Evolutionary conservation across 1,140 invertebrate species (phyloP), one percentile per base, ranked within the genome.

Genomic region (Chironomus striatipennis): DNA sequence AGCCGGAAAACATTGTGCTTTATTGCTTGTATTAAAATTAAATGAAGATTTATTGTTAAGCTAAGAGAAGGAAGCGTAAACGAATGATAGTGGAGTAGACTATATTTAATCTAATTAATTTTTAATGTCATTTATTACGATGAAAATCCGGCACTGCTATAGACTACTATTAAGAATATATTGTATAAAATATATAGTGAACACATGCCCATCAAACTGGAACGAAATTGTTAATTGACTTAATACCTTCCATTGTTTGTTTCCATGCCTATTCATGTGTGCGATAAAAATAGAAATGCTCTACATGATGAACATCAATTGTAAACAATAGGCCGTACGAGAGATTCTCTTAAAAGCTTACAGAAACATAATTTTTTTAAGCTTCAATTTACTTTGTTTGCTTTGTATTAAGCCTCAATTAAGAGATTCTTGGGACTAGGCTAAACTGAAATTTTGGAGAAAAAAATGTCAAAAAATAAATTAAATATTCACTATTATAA

Each of bases 21-120:
- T 57, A 57, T 57, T 57, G 47, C 47, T 57, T 57, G n/a, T n/a
- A 57, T 57, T 57, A 57, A n/a, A n/a, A 57, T n/a, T 57, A 57
- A 57, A 57, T 57, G 47, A 57, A 57, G 47, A 57, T 57, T 57
- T 57, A 57, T 57, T 57, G 47, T 57, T n/a, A 57, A n/a, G 47
- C 12, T n/a, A 57, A 57, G 12, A 10, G 15, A 47, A 47, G 43
- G 12, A 57, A 57, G 47, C 12, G n/a, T 5, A 12, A 57, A 15
- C 12, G 47, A 57, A 15, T n/a, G 47, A 57, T n/a, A 57, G 47
- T 57, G 12, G 12, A 57, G 47, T 47, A 47, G 43, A 0, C 12
- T 5, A 57, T 57, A 57, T 57, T 57, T 57, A 57, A 57, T 57
- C 47, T 57, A 57, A 57, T 57, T 57, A 57, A 57, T 57, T 57